Conservation (phyloP, 2,888 invertebrate species). For the Volucella inflata region DNA sequence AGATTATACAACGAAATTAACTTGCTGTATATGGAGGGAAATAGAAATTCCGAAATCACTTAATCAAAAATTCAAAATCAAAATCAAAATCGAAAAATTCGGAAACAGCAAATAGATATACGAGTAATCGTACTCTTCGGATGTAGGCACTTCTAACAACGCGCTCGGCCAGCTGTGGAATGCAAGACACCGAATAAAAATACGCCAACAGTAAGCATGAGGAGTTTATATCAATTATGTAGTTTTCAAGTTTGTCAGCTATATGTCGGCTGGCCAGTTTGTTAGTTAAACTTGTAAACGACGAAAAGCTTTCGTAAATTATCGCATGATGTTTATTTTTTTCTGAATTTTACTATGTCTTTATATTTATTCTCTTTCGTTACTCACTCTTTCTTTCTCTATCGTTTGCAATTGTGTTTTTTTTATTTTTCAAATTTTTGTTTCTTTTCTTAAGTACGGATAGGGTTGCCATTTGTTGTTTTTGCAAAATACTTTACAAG, state of each 20-base stretch:
- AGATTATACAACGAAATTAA: slow-evolving; percentile 3
- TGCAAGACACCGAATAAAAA: slow-evolving; percentile 25
- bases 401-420: slow-evolving; percentile 19
- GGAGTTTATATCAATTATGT: slow-evolving; percentile 58
- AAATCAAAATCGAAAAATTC: too few relatives aligned
- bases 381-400: slow-evolving; percentile 13
- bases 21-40: slow-evolving; percentile 6
- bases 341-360: slow-evolving; percentile 35
- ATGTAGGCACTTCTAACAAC: background rate
- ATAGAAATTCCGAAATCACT: slow-evolving; percentile 16
- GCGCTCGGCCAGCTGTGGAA: slow-evolving; percentile 22
- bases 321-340: slow-evolving; percentile 71
- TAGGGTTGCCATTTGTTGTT: slow-evolving; percentile 38
- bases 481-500: too few relatives aligned
- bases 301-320: slow-evolving; percentile 62
- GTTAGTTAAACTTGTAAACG: slow-evolving; percentile 47
- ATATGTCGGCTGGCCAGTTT: background rate
- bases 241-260: background rate
- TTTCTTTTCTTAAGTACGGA: background rate
- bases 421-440: slow-evolving; percentile 13
- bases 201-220: slow-evolving; percentile 6
- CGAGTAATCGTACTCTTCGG: too few relatives aligned
- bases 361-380: slow-evolving; percentile 22
- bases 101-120: too few relatives aligned
- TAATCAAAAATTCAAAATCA: background rate